Evolutionary conservation across 2,113 vertebrate species (phyloP), one percentile per base, ranked within the genome.

Genomic region (Morone saxatilis): DNA sequence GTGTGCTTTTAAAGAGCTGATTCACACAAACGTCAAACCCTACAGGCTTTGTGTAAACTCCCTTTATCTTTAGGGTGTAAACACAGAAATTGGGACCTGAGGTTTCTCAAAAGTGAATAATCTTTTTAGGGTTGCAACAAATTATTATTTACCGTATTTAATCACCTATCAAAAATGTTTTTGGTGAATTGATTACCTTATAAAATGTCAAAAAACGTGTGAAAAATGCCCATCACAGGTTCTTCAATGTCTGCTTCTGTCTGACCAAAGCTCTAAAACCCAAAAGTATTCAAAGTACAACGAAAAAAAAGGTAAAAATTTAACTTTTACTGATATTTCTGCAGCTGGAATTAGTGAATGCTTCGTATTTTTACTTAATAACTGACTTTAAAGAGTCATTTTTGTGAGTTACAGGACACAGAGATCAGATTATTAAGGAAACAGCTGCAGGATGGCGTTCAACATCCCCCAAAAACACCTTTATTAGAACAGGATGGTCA

Each of bases 401-500:
- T n/a, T 8, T 0, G 1, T 62, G 51, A 48, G 4, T 43, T 56
- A 56, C 72, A 69, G 50, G 6, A 68, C 41, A 43, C 43, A 17
- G 10, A 57, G 20, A 56, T 51, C 4, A 45, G 7, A 31, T 57
- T 54, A 54, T 48, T 4, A 6, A 81, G 11, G 22, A 69, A 72
- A 65, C 41, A 83, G 17, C 48, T 74, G 10, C 25, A 74, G 4
- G 17, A 69, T 51, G 50, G 41, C 31, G 66, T 47, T 71, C 20
- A 56, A 78, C 11, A 85, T 72, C n/a, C 59, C 50, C 45, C 40
- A 13, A 68, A 79, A 81, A 77, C 20, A 40, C 53, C 71, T 90
- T 94, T 93, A 93, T 91, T 92, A 59, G 19, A 86, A 75, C 51
- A 71, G 0, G 54, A 83, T 71, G 19, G 66, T 54, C 38, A 45